A percentile compares a stretch with the other conserved stretches of the same genome.
Conservation (phyloP, 2,113 vertebrate genomes). For the Tragulus kanchil region DNA sequence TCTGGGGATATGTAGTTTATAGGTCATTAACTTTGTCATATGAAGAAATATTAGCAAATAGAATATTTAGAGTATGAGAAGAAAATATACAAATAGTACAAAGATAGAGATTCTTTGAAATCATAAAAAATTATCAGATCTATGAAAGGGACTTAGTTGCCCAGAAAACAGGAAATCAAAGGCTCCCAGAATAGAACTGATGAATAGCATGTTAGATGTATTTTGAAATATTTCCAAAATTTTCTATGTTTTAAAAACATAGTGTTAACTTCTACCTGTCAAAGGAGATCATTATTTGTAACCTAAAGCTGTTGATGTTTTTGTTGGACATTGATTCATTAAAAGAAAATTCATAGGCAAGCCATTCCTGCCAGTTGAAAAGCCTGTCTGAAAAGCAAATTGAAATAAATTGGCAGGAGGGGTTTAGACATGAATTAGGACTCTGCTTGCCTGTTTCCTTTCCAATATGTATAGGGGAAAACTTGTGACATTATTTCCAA, state of each 20-base stretch:
- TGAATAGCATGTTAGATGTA: too few species aligned
- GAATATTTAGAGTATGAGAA: background rate
- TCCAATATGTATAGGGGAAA: background rate
- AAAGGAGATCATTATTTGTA: constrained; percentile 1
- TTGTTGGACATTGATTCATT: constrained; percentile 52
- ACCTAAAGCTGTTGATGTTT: background rate
- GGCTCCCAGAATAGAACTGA: background rate
- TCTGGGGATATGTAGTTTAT: background rate
- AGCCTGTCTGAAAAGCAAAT: background rate
- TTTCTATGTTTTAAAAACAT: background rate
- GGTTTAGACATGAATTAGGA: background rate
- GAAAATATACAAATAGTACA: background rate
- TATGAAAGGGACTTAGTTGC: background rate
- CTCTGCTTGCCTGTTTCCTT: background rate
- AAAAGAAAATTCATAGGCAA: constrained; percentile 61
- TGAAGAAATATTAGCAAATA: background rate
- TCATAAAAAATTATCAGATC: background rate
- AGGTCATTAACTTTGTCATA: background rate
- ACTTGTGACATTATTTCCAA: background rate
- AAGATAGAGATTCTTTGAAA: background rate
- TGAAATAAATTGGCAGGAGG: background rate
- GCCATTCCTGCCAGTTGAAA: background rate
- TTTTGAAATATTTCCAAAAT: constrained; percentile 51
- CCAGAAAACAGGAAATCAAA: background rate
- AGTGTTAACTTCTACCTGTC: constrained; percentile 31